Percentiles rank a stretch among this genome's conserved stretches.
Evolutionary conservation across 2,888 invertebrate genomes (phyloP).

Genomic region (Drosophila falleni): DNA sequence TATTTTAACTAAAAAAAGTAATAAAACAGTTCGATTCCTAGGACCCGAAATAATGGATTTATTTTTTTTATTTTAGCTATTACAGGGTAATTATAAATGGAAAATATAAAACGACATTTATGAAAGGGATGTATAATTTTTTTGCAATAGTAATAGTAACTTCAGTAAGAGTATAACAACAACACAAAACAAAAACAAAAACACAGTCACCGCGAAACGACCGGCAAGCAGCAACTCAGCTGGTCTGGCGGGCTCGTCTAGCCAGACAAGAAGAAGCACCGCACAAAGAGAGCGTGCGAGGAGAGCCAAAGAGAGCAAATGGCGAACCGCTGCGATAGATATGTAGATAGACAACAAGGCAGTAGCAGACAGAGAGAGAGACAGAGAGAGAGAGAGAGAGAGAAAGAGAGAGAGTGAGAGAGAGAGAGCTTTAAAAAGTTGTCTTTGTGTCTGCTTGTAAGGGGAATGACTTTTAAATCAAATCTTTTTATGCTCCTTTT

Average conservation of each 20-base stretch:
- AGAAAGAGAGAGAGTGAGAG: constrained; percentile 4
- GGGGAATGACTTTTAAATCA: constrained; percentile 52
- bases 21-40: too few species aligned
- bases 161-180: constrained; percentile 29
- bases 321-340: constrained; percentile 4
- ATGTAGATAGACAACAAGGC: constrained; percentile 1
- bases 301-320: constrained; percentile 21
- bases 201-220: constrained; percentile 20
- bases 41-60: too few species aligned
- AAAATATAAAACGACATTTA: too few species aligned
- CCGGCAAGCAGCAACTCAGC: constrained; percentile 52
- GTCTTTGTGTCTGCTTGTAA: constrained; percentile 42
- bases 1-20: too few species aligned
- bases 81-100: too few species aligned
- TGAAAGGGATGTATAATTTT: too few species aligned
- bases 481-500: constrained; percentile 5
- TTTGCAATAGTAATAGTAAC: too few species aligned
- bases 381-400: constrained; percentile 1
- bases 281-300: constrained; percentile 39
- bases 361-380: not conserved
- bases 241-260: constrained; percentile 59
- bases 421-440: constrained; percentile 8
- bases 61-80: too few species aligned
- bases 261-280: constrained; percentile 18
- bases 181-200: constrained; percentile 25